Conservation (phyloP, 2,797 vertebrate species). For the Lophotriccus pileatus region DNA sequence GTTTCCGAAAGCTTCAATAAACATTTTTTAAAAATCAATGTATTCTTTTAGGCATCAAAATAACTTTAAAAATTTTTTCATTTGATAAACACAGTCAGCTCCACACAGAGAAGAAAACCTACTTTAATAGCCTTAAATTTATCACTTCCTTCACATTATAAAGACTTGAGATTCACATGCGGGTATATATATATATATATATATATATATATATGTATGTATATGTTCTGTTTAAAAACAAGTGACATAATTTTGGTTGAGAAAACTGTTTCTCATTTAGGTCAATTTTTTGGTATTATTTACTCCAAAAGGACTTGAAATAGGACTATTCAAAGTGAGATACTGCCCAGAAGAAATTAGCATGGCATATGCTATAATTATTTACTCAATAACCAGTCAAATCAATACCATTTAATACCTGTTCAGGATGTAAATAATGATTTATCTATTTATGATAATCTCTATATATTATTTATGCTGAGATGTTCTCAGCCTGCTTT, state of each 20-base stretch:
- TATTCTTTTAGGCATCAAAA: background rate
- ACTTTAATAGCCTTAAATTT: background rate
- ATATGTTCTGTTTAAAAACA: background rate
- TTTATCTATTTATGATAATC: background rate
- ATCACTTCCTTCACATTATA: background rate
- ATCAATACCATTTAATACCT: background rate
- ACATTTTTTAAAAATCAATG: background rate
- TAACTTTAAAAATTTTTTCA: background rate
- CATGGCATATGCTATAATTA: background rate
- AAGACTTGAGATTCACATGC: background rate
- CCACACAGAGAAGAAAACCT: background rate
- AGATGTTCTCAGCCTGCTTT: background rate
- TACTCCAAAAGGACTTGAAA: background rate
- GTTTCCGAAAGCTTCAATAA: background rate
- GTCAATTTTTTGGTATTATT: background rate
- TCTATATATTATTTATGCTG: background rate
- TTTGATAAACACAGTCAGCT: background rate
- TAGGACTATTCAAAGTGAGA: background rate
- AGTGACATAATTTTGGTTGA: background rate
- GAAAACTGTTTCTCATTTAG: background rate
- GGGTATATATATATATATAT: fast-evolving
- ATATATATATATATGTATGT: fast-evolving
- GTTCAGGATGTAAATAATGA: background rate
- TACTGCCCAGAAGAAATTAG: background rate
- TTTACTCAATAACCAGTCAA: background rate